A percentile compares a stretch with the other conserved stretches of the same genome.
These are phyloP conservation scores for Ochotona curzoniae DNA, from an alignment of 2,113 vertebrate species.

Conservation along the genomic window DNA sequence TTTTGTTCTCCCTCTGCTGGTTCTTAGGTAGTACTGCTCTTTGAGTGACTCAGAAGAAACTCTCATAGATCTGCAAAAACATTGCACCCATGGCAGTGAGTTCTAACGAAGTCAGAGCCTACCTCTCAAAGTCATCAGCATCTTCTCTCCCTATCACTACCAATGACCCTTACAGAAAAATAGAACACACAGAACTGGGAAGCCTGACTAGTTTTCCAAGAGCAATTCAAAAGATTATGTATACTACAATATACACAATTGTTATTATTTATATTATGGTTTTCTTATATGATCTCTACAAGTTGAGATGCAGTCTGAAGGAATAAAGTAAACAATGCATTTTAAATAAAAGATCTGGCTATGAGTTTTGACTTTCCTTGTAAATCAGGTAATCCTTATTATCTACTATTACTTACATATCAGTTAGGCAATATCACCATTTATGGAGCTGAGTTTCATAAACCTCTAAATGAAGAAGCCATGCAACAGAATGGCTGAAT, in stretches of 20 bases:
- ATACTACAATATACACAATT: neutral
- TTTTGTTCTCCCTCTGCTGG: constrained; percentile 80
- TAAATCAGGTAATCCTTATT: neutral
- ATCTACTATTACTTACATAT: neutral
- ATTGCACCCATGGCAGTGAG: neutral
- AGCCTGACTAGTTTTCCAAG: neutral
- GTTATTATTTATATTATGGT: neutral
- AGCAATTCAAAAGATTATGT: neutral
- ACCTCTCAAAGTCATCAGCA: neutral
- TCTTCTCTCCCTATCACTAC: neutral
- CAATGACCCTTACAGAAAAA: neutral
- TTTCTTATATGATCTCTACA: constrained; percentile 28
- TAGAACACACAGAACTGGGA: neutral
- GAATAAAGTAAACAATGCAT: neutral
- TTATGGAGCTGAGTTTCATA: constrained; percentile 44
- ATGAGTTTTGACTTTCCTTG: neutral
- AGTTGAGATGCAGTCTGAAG: neutral
- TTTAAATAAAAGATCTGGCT: neutral
- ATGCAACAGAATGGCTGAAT: neutral
- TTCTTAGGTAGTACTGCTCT: constrained; percentile 12
- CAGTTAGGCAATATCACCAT: neutral
- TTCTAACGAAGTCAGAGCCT: neutral
- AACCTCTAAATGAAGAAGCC: constrained; percentile 25
- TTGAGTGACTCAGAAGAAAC: neutral
- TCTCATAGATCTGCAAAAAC: neutral